Conservation (phyloP, 2,888 invertebrate species). For the Meteorus colon region DNA sequence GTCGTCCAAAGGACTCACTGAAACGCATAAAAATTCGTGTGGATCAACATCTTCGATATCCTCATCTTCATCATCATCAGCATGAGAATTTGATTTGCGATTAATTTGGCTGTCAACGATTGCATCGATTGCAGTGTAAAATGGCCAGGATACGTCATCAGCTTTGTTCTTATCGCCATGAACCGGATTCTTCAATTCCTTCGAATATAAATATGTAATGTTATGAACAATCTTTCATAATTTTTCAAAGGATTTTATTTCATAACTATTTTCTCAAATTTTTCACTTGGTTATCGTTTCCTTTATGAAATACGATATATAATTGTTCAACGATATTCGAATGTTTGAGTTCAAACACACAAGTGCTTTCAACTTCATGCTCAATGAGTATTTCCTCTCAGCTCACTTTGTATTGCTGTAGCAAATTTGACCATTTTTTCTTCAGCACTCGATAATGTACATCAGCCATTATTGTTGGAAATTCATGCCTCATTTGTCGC, state of each 20-base stretch:
- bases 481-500: conserved; percentile 64
- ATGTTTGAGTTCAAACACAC: conserved; percentile 2
- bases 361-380: too few species aligned
- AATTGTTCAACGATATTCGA: background rate
- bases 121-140: conserved; percentile 66
- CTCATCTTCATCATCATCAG: conserved; percentile 47
- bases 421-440: conserved; percentile 67
- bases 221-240: conserved; percentile 21
- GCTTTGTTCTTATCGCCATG: conserved; percentile 67
- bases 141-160: conserved; percentile 68
- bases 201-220: conserved; percentile 37
- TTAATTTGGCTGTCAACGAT: conserved; percentile 55
- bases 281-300: background rate
- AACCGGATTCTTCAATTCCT: conserved; percentile 66
- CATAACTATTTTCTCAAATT: background rate
- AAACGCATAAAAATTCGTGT: conserved; percentile 64
- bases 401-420: conserved; percentile 66
- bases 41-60: conserved; percentile 61
- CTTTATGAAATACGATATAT: conserved; percentile 2
- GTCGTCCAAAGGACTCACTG: conserved; percentile 56
- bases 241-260: conserved; percentile 4
- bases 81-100: conserved; percentile 32
- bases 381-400: background rate
- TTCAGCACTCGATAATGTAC: conserved; percentile 65
- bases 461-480: conserved; percentile 64